Evolutionary conservation across 64 coral and sea anemone species (phyloP), one percentile per base, ranked within the genome.

Genomic region (Dendronephthya gigantea): DNA sequence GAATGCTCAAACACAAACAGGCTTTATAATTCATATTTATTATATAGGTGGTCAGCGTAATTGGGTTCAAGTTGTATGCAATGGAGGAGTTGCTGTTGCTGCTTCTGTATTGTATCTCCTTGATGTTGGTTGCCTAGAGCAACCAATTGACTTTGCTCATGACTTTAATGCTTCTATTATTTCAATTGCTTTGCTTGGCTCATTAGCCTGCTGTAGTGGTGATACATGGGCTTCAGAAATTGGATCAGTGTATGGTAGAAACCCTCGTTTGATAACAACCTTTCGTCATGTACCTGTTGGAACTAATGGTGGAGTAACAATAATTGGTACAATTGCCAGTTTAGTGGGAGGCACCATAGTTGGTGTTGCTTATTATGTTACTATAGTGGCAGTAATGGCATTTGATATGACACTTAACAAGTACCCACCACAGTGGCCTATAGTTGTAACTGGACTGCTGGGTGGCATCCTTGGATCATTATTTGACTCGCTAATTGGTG

Each of bases 181-280:
- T 43, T 93, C 92, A 4, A 90, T 92, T 48, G 92, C 92, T 15
- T 47, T 98, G 69, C 85, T 98, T 31, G 92, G 92, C 68, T 84
- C 95, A 23, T 83, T 98, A 39, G 90, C 95, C 2, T 98, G 95
- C 68, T 93, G 95, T 55, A 93, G 92, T 92, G 95, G 95, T 30
- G 95, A 98, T 50, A 98, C 95, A 4, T 98, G 95, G 95, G 92
- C 95, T 33, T 98, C 95, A 22, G 95, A 98, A 98, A 91, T 98
- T 82, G 95, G 95, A 49, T 87, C 95, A 85, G 92, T 90, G 29
- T 66, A 91, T 49, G 84, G 83, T 39, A 89, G 62, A n/a, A 68
- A 35, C 19, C 95, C 95, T 52, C 89, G 88, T 36, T 89, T 98
- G 28, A 98, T 98, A 82, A 98, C 95, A 59, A 98, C 92, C 45